Evolutionary conservation across 1,140 invertebrate genomes (phyloP).

Genomic region (Holcopasites calliopsidis): DNA sequence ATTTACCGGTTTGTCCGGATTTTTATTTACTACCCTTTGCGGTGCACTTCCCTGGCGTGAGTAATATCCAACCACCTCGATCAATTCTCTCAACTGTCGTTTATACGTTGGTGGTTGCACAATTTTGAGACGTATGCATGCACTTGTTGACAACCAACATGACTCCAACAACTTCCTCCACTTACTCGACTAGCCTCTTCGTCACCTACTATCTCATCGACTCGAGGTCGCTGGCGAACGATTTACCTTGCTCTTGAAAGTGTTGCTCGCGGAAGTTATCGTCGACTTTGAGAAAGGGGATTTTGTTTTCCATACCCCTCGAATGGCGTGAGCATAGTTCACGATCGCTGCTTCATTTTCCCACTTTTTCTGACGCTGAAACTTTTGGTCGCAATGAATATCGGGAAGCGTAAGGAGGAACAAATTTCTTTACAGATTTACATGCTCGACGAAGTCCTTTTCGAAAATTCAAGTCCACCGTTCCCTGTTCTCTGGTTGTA

Average conservation of each 20-base stretch:
- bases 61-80: neutral
- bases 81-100: conserved; percentile 14
- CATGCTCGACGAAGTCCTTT: conserved; percentile 41
- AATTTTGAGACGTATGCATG: neutral
- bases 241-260: conserved; percentile 43
- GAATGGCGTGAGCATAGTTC: neutral
- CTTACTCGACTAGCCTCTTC: conserved; percentile 15
- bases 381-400: neutral
- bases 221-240: neutral
- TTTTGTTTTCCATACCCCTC: neutral
- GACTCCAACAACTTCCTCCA: conserved; percentile 19
- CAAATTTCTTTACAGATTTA: conserved; percentile 29
- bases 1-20: neutral
- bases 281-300: conserved; percentile 24
- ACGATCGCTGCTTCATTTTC: neutral
- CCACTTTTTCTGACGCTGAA: neutral
- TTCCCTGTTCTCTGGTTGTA: neutral
- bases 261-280: conserved; percentile 20
- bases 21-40: neutral
- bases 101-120: neutral
- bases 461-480: conserved; percentile 49
- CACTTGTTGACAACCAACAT: conserved; percentile 33
- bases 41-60: neutral
- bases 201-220: neutral
- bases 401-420: too few species aligned